These are phyloP conservation scores for Melopsittacus undulatus DNA, from an alignment of 2,797 vertebrate species.

Conservation along the genomic window DNA sequence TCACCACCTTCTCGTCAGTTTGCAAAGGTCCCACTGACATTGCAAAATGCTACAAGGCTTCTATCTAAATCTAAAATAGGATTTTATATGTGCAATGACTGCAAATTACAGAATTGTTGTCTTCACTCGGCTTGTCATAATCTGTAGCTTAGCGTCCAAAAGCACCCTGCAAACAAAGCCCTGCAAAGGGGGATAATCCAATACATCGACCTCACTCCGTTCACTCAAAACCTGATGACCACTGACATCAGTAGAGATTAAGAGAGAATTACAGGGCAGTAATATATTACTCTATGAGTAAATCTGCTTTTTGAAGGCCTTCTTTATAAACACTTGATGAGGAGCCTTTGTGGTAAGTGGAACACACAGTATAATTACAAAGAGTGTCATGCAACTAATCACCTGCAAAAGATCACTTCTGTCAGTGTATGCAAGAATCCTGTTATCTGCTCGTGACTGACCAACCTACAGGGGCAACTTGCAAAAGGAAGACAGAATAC, in stretches of 20 bases:
- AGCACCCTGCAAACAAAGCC: conserved; percentile 30
- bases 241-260: conserved; percentile 36
- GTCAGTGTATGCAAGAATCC: not conserved
- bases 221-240: conserved; percentile 49
- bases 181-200: conserved; percentile 9
- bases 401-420: not conserved
- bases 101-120: conserved; percentile 20
- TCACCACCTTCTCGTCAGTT: not conserved
- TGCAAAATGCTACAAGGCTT: not conserved
- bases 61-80: not conserved
- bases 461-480: not conserved
- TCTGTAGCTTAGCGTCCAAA: conserved; percentile 15
- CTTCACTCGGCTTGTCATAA: conserved; percentile 36
- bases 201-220: conserved; percentile 12
- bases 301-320: conserved; percentile 32
- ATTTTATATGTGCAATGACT: not conserved
- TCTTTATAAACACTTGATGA: conserved; percentile 8
- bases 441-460: not conserved
- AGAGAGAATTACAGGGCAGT: conserved; percentile 27
- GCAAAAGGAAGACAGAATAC: not conserved
- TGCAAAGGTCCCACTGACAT: not conserved
- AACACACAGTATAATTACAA: not conserved
- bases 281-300: conserved; percentile 10
- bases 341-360: not conserved
- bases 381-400: not conserved